Evolutionary conservation across 2,113 vertebrate genomes (phyloP), one percentile per base, ranked within the genome.

Genomic region (Macrotus californicus): DNA sequence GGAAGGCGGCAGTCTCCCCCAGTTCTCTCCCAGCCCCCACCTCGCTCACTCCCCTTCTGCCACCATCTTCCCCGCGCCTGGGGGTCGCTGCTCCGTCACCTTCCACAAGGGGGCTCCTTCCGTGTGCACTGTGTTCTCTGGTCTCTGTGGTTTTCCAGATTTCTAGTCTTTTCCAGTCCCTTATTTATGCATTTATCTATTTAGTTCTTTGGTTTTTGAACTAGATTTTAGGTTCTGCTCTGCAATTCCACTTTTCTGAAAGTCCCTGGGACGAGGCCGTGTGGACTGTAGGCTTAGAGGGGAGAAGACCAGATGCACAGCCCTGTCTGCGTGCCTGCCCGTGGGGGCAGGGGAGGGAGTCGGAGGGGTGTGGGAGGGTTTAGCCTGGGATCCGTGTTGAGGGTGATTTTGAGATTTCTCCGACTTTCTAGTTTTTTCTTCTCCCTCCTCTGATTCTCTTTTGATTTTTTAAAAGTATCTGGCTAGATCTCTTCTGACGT

Each of bases 341-440:
- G 4, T 1, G 15, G 24, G 13, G 16, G 14, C 2, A 5, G 7
- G 73, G 46, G 31, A 39, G 46, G 50, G 6, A 29, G 8, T 3
- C 1, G 0, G 0, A 12, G 16, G 4, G 3, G 3, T 7, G 0
- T 1, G 4, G 75, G 39, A 21, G 11, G 39, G 34, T 59, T 48
- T 21, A 22, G 67, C 39, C 46, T 48, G 6, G 16, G 21, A 16
- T 36, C n/a, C 34, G 54, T 12, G 36, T 16, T 5, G 39, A 59
- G 34, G 80, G 7, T 0, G 1, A n/a, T 21, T 81, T 56, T 31
- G 26, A 77, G 86, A 50, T 56, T 70, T 50, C 67, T 59, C 19
- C 15, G 34, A 19, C 12, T 43, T 36, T 31, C 54, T 41, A 21
- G 54, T 4, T 81, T 41, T 59, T 81, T 56, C n/a, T 61, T 12